phyloP scores from a whole-genome alignment of 2,888 invertebrate genomes.

The Rotaria sp. region DNA sequence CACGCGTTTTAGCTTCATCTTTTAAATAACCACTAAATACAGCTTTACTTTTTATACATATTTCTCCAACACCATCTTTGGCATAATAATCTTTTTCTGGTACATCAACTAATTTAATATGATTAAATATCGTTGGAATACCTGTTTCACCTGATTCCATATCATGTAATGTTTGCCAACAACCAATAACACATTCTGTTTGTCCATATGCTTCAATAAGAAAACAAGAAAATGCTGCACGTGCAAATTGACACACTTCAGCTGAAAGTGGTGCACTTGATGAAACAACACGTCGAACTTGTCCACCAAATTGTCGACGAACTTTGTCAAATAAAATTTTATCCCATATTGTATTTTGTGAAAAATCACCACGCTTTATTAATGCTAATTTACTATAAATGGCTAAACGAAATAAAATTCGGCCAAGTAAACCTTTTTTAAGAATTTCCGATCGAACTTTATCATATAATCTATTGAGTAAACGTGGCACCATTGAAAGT shows the following conservation, averaged over 20 bases:
- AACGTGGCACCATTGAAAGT: slow-evolving; percentile 85
- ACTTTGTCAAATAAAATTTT: slow-evolving; percentile 82
- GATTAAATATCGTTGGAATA: slow-evolving; percentile 86
- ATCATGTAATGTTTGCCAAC: slow-evolving; percentile 41
- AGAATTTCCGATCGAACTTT: slow-evolving; percentile 58
- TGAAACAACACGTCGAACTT: slow-evolving; percentile 79
- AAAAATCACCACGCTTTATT: slow-evolving; percentile 67
- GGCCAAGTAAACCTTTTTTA: neutral
- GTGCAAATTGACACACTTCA: slow-evolving; percentile 62
- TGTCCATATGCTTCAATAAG: slow-evolving; percentile 56
- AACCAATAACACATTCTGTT: slow-evolving; percentile 51
- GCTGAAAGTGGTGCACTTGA: slow-evolving; percentile 89
- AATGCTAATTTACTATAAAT: slow-evolving; percentile 78
- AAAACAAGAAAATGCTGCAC: slow-evolving; percentile 52
- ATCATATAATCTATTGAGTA: slow-evolving; percentile 89
- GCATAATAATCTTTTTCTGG: slow-evolving; percentile 77
- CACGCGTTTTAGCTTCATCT: slow-evolving; percentile 79
- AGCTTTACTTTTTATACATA: slow-evolving; percentile 86
- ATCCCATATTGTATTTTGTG: slow-evolving; percentile 85
- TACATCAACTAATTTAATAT: slow-evolving; percentile 87
- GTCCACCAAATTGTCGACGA: slow-evolving; percentile 83
- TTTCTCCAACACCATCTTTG: slow-evolving; percentile 52
- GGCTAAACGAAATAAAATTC: slow-evolving; percentile 73
- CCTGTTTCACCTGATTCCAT: slow-evolving; percentile 69
- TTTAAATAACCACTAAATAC: slow-evolving; percentile 90